Conservation (phyloP, 2,113 vertebrate genomes). For the Microcebus ravelobensis region DNA sequence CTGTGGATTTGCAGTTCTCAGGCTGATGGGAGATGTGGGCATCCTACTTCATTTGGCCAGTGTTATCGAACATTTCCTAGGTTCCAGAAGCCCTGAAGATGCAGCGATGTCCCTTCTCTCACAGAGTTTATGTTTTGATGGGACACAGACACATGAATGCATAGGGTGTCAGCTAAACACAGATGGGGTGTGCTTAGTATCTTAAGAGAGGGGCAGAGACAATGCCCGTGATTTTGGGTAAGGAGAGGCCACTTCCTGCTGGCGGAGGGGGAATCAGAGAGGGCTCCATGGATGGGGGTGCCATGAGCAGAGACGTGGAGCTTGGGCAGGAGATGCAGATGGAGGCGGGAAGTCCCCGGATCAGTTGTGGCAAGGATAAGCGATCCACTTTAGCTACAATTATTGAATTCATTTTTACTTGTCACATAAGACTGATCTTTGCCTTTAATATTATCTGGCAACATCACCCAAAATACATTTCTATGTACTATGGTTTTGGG, state of each 20-base stretch:
- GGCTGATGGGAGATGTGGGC: too few species aligned
- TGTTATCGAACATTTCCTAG: not conserved
- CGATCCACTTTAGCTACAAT: not conserved
- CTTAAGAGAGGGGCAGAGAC: not conserved
- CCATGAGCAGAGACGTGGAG: not conserved
- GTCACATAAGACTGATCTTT: not conserved
- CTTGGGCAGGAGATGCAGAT: not conserved
- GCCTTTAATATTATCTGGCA: not conserved
- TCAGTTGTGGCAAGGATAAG: not conserved
- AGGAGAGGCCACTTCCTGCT: rapidly evolving
- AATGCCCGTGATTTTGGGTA: too few species aligned
- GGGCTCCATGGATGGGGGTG: not conserved
- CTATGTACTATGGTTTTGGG: not conserved
- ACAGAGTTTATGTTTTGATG: not conserved
- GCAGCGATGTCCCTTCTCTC: not conserved
- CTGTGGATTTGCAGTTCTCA: not conserved
- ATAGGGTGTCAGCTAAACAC: not conserved
- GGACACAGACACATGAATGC: too few species aligned
- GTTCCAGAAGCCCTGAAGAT: not conserved
- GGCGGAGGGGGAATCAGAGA: not conserved
- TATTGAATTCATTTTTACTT: not conserved
- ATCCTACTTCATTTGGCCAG: not conserved
- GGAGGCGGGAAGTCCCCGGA: not conserved
- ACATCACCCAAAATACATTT: not conserved
- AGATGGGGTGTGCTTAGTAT: not conserved